phyloP scores from a whole-genome alignment of 2,113 vertebrate species.

The Gadus chalcogrammus region DNA sequence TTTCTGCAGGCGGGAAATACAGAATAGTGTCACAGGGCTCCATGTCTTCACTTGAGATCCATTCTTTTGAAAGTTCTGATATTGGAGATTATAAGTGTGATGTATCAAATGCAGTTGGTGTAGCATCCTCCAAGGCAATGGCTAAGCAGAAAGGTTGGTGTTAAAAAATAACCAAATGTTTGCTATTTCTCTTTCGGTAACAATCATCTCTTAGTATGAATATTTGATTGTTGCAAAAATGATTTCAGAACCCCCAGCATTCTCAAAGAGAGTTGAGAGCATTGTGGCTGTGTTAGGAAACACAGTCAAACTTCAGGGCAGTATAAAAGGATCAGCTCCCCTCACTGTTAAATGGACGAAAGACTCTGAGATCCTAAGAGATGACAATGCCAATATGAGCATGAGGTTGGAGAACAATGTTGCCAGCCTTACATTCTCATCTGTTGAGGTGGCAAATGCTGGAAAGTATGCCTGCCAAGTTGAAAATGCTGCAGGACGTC shows the following conservation, averaged over 20 bases:
- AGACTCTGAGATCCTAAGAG: slow-evolving; percentile 85
- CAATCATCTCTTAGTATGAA: not conserved
- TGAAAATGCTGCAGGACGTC: slow-evolving; percentile 91
- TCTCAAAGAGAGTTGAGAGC: slow-evolving; percentile 90
- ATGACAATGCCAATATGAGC: slow-evolving; percentile 82
- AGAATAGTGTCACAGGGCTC: slow-evolving; percentile 80
- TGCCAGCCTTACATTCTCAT: slow-evolving; percentile 77
- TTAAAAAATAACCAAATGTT: not conserved
- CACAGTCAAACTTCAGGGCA: slow-evolving; percentile 80
- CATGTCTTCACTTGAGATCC: slow-evolving; percentile 82
- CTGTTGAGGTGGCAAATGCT: slow-evolving; percentile 77
- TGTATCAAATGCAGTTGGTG: slow-evolving; percentile 87
- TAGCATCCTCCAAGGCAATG: slow-evolving; percentile 78
- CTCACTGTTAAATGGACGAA: slow-evolving; percentile 89
- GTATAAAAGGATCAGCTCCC: slow-evolving; percentile 87
- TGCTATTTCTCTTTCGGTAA: not conserved
- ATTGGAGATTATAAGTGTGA: slow-evolving; percentile 87
- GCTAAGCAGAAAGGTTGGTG: slow-evolving; percentile 90
- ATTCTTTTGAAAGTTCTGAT: slow-evolving; percentile 87
- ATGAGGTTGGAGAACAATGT: slow-evolving; percentile 83
- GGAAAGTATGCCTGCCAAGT: slow-evolving; percentile 89
- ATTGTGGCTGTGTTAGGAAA: slow-evolving; percentile 83
- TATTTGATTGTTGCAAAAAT: not conserved
- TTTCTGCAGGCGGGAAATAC: slow-evolving; percentile 86
- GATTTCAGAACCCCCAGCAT: slow-evolving; percentile 84